Evolutionary conservation across 2,888 invertebrate species (phyloP).

Genomic region (Drosophila incognita): DNA sequence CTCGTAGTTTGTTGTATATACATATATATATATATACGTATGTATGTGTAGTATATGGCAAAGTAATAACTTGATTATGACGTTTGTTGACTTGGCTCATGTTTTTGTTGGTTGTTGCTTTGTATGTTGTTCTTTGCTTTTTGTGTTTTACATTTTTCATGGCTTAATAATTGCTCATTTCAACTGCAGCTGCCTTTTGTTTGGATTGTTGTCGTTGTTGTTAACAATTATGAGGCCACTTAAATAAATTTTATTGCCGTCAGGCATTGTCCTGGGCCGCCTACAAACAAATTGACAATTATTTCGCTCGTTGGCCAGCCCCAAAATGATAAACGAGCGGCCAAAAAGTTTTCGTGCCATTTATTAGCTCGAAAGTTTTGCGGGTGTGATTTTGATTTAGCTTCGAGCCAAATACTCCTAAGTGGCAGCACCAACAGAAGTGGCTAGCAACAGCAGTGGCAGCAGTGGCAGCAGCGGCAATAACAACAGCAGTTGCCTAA

Average conservation of each 20-base stretch:
- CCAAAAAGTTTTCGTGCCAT: conserved; percentile 69
- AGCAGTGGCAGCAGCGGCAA: neutral
- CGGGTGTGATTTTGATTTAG: conserved; percentile 74
- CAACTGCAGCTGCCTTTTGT: conserved; percentile 72
- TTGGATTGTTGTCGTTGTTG: conserved; percentile 40
- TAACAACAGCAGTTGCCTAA: conserved; percentile 32
- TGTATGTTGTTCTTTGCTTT: conserved; percentile 8
- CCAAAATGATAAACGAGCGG: conserved; percentile 71
- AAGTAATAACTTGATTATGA: conserved; percentile 73
- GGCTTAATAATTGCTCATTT: conserved; percentile 78
- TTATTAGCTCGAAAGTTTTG: conserved; percentile 73
- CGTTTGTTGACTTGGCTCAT: conserved; percentile 57
- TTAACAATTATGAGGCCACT: conserved; percentile 76
- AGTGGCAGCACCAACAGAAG: conserved; percentile 16
- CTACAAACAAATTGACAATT: conserved; percentile 73
- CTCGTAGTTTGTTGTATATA: conserved; percentile 11
- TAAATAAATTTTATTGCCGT: conserved; percentile 76
- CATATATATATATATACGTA: neutral
- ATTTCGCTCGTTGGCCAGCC: conserved; percentile 54
- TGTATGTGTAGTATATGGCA: conserved; percentile 11
- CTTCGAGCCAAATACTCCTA: conserved; percentile 43
- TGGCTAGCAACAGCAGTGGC: conserved; percentile 6
- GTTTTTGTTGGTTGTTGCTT: conserved; percentile 17
- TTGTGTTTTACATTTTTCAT: conserved; percentile 67
- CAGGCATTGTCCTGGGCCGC: conserved; percentile 56